Evolutionary conservation across 2,888 invertebrate species (phyloP).

Genomic region (Drosophila quinaria): DNA sequence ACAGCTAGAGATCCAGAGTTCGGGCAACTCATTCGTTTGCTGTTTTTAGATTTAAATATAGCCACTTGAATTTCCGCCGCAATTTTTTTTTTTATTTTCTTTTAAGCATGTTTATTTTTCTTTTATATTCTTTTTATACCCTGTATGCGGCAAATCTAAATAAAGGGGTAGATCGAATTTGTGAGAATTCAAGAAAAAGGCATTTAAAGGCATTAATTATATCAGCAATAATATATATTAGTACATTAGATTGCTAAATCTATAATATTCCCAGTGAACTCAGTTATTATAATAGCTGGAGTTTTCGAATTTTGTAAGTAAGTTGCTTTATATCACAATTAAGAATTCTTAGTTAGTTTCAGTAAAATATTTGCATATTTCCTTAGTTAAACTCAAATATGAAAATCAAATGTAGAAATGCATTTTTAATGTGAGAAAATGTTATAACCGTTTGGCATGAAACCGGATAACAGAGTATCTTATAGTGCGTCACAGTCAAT

Average conservation of each 20-base stretch:
- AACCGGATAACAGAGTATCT: constrained; percentile 1
- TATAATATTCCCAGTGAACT: too few relatives aligned
- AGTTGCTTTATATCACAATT: background rate
- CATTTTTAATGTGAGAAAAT: too few relatives aligned
- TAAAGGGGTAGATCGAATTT: background rate
- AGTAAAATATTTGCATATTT: too few relatives aligned
- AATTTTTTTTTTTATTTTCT: constrained; percentile 27
- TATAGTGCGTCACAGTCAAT: background rate
- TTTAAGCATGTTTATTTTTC: constrained; percentile 22
- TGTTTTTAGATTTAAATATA: constrained; percentile 68
- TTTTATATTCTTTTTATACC: constrained; percentile 20
- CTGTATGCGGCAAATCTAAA: background rate
- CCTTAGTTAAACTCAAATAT: too few relatives aligned
- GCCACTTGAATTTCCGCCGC: constrained; percentile 75
- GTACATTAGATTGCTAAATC: background rate
- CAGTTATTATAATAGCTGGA: too few relatives aligned
- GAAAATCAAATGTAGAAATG: background rate
- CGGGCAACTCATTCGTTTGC: constrained; percentile 54
- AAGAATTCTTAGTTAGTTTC: too few relatives aligned
- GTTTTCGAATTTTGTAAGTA: background rate
- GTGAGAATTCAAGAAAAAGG: background rate
- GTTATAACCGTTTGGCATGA: too few relatives aligned
- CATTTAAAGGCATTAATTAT: background rate
- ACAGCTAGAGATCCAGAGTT: constrained; percentile 32
- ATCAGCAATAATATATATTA: background rate